Conservation (phyloP, 1,140 invertebrate species). For the Hylaeus anthracinus region DNA sequence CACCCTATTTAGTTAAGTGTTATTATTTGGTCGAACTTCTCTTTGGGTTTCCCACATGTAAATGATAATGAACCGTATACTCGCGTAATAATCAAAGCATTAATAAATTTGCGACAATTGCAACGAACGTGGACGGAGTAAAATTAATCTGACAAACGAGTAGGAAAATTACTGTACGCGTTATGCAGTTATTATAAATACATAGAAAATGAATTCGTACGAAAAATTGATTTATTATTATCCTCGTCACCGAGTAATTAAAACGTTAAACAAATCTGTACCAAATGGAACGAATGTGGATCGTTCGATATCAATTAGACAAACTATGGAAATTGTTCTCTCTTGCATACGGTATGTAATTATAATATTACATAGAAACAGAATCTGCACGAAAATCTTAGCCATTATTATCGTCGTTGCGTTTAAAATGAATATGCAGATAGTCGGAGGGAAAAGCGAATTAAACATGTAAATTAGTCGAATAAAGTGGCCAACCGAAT, state of each 20-base stretch:
- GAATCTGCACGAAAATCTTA: background rate
- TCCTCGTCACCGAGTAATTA: too few relatives aligned
- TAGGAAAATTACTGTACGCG: background rate
- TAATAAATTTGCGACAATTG: background rate
- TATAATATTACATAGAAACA: background rate
- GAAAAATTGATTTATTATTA: background rate
- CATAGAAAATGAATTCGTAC: background rate
- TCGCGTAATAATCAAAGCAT: background rate
- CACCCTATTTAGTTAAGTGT: background rate
- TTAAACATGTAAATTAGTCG: background rate
- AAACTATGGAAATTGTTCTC: background rate
- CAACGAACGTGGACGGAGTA: background rate
- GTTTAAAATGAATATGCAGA: background rate
- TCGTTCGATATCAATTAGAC: too few relatives aligned
- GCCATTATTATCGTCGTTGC: background rate
- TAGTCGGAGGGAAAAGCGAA: background rate
- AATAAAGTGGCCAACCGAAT: background rate
- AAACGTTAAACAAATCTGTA: too few relatives aligned
- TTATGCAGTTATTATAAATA: background rate
- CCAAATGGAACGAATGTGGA: too few relatives aligned
- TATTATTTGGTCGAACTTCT: background rate
- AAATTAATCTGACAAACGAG: background rate
- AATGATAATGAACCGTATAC: background rate
- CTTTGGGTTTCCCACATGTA: background rate
- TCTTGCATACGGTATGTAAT: background rate